phyloP scores from a whole-genome alignment of 2,888 invertebrate species.

The Lottia scabra region DNA sequence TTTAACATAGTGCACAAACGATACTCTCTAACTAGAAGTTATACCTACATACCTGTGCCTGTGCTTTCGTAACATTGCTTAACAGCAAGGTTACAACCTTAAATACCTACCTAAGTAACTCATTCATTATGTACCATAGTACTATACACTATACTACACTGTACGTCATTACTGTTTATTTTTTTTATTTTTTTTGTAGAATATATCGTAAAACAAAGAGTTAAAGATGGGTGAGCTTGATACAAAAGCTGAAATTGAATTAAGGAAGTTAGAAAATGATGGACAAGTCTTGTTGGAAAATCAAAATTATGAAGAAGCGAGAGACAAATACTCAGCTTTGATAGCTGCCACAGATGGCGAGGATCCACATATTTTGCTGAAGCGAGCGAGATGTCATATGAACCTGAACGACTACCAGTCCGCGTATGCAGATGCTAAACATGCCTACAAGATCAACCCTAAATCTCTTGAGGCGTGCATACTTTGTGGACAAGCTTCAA shows the following conservation, averaged over 20 bases:
- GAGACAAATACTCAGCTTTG: conserved; percentile 15
- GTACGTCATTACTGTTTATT: no score
- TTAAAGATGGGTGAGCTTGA: no score
- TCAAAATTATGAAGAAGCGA: conserved; percentile 3
- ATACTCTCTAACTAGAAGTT: no score
- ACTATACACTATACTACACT: no score
- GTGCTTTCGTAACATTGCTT: no score
- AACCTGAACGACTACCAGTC: conserved; percentile 29
- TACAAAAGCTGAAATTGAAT: background rate
- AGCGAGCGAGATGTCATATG: conserved; percentile 28
- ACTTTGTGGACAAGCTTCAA: conserved; percentile 40
- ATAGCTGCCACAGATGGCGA: background rate
- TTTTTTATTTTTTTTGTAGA: no score
- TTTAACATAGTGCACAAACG: no score
- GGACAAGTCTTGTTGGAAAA: conserved; percentile 5
- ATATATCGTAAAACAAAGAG: no score
- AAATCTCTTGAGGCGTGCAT: conserved; percentile 31
- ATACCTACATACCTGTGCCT: no score
- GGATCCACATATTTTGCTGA: conserved; percentile 13
- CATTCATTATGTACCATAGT: no score
- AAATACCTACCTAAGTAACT: no score
- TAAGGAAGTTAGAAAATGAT: background rate
- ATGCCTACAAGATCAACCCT: conserved; percentile 34
- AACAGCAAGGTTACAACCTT: no score
- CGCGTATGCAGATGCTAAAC: conserved; percentile 41